A percentile compares a stretch with the other conserved stretches of the same genome.
Conservation (phyloP, 2,113 vertebrate species). For the Thunnus thynnus region DNA sequence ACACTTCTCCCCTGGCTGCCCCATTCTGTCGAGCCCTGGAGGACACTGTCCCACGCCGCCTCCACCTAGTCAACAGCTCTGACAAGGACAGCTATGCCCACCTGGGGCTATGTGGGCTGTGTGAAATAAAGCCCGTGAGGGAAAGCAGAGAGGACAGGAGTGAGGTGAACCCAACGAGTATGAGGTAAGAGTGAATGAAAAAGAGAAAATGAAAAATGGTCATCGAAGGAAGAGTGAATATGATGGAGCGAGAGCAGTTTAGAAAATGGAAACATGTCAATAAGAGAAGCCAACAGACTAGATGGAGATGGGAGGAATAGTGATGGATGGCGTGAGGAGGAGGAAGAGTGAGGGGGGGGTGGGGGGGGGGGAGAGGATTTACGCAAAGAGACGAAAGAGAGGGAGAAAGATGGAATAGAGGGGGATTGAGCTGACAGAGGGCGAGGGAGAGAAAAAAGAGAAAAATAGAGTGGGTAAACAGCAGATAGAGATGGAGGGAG, state of each 20-base stretch:
- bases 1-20: conserved; percentile 52
- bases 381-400: conserved; percentile 72
- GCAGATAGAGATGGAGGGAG: conserved; percentile 74
- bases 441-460: conserved; percentile 40
- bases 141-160: conserved; percentile 54
- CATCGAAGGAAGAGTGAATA: conserved; percentile 73
- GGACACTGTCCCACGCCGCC: conserved; percentile 63
- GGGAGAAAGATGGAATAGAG: conserved; percentile 71
- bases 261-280: conserved; percentile 87
- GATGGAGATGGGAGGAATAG: conserved; percentile 80
- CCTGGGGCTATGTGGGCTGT: conserved; percentile 59
- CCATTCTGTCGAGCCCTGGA: conserved; percentile 51
- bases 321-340: conserved; percentile 81
- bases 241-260: conserved; percentile 84
- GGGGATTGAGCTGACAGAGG: conserved; percentile 74
- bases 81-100: conserved; percentile 77
- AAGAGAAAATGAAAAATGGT: conserved; percentile 79
- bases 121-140: conserved; percentile 68
- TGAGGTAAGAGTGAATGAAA: conserved; percentile 64
- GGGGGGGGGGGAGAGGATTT: conserved; percentile 46
- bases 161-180: conserved; percentile 54
- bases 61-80: conserved; percentile 66
- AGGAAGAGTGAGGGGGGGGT: conserved; percentile 44
- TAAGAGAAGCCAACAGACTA: conserved; percentile 80
- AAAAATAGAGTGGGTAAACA: conserved; percentile 74